Percentiles rank a stretch among this genome's conserved stretches.
Conservation (phyloP, 2,113 vertebrate species). For the Bolborhynchus lineola region DNA sequence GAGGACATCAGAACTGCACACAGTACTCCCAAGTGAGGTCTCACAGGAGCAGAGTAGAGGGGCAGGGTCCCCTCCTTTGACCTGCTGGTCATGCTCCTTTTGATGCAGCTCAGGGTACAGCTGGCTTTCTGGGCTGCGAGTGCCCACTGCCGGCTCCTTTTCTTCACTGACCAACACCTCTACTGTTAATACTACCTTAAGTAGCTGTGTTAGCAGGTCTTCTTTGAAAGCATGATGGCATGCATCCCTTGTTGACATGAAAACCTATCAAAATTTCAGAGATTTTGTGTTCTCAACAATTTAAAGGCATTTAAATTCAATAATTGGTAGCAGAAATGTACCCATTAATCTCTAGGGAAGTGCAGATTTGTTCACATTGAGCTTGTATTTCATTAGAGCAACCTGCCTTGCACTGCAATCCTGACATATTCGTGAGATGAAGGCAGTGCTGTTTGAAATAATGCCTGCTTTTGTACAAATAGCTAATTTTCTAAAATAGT, state of each 20-base stretch:
- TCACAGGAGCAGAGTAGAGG: too few relatives aligned
- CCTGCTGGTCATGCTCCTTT: too few relatives aligned
- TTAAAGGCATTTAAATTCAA: not conserved
- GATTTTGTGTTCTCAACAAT: not conserved
- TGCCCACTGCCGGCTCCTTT: too few relatives aligned
- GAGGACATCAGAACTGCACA: too few relatives aligned
- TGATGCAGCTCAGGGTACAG: too few relatives aligned
- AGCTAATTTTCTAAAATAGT: not conserved
- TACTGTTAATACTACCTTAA: not conserved
- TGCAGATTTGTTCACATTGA: not conserved
- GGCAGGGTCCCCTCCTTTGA: too few relatives aligned
- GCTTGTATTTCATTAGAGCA: constrained; percentile 12
- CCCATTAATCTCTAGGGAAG: not conserved
- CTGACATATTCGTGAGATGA: not conserved
- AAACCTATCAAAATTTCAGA: not conserved
- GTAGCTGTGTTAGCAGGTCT: not conserved
- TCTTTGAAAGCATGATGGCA: not conserved
- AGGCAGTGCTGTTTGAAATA: not conserved
- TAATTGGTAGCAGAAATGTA: not conserved
- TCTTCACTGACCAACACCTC: too few relatives aligned
- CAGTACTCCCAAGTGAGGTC: too few relatives aligned
- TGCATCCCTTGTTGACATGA: not conserved
- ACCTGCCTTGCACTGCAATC: not conserved
- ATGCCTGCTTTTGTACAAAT: not conserved
- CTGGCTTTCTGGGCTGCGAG: too few relatives aligned